Evolutionary conservation across 2,797 vertebrate species (phyloP), one percentile per base, ranked within the genome.

Genomic region (Synanceia verrucosa): DNA sequence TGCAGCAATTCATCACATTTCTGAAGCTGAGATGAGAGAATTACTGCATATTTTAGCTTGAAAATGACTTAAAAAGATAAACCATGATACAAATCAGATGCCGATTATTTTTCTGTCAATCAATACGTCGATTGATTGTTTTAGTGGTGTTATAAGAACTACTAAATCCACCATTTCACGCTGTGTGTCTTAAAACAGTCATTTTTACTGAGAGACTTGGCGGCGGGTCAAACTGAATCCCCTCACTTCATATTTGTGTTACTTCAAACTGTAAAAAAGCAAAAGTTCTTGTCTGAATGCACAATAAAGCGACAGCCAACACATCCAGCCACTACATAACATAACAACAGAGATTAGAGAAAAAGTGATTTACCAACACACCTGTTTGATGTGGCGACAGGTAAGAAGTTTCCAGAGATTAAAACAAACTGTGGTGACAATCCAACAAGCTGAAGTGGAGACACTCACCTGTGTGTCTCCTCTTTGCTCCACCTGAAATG

Each of bases 381-480:
- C 33, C 46, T 67, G 43, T 52, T 1, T 14, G 10, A 4, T 12
- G 16, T 11, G 0, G 10, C 13, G 2, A 9, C 62, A 68, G 74
- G 65, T 68, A 34, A 52, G 0, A 9, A 8, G 2, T 18, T 5
- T 9, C 9, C 3, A 5, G 1, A 7, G 4, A 16, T n/a, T 13
- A 0, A 62, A 9, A 23, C 5, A 11, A 6, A 11, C 1, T 23
- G 2, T 1, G 18, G 2, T 19, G 18, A 18, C 16, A 50, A 46
- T 9, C 6, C 2, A 0, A 3, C 12, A 12, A 8, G 3, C 3
- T 26, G 4, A 44, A 23, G 4, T 4, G 5, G 5, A 16, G n/a
- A 6, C 34, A 62, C 83, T 82, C 65, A 80, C 87, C 83, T 47
- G 43, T 33, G n/a, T 18, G 6, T 2, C 8, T 5, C 13, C 2